Conservation (phyloP, 2,113 vertebrate genomes). For the Sarotherodon lohbergeri region DNA sequence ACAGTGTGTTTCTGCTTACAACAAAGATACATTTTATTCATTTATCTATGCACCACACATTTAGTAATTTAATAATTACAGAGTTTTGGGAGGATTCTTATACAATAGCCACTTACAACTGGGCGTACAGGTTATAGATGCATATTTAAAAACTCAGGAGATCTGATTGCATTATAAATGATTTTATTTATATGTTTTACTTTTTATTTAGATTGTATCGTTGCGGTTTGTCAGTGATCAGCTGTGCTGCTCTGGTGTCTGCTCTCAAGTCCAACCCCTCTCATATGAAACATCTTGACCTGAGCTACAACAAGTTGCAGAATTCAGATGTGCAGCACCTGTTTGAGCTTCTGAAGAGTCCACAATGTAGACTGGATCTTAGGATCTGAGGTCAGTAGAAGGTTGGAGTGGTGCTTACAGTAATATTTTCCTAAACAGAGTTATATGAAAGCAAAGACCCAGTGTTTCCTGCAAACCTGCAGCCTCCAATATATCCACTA, state of each 20-base stretch:
- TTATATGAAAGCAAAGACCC: background rate
- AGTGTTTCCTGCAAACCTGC: background rate
- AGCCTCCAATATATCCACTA: background rate
- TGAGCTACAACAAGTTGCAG: background rate
- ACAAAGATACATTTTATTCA: too few relatives aligned
- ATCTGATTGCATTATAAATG: background rate
- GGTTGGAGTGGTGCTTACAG: background rate
- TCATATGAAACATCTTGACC: background rate
- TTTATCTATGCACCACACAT: background rate
- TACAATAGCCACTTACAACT: background rate
- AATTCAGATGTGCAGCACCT: background rate
- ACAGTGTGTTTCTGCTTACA: too few relatives aligned
- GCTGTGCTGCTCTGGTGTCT: background rate
- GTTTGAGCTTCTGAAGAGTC: background rate
- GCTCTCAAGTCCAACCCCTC: background rate
- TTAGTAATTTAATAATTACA: background rate
- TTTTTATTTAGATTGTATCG: background rate
- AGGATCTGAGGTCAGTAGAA: background rate
- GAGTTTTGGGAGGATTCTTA: background rate
- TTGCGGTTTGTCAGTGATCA: background rate
- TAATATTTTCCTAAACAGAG: background rate
- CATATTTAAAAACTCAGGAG: background rate
- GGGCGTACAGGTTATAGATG: background rate
- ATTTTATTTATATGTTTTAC: background rate
- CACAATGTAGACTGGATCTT: background rate